Evolutionary conservation across 1,140 invertebrate species (phyloP).

Genomic region (Trichonephila inaurata): DNA sequence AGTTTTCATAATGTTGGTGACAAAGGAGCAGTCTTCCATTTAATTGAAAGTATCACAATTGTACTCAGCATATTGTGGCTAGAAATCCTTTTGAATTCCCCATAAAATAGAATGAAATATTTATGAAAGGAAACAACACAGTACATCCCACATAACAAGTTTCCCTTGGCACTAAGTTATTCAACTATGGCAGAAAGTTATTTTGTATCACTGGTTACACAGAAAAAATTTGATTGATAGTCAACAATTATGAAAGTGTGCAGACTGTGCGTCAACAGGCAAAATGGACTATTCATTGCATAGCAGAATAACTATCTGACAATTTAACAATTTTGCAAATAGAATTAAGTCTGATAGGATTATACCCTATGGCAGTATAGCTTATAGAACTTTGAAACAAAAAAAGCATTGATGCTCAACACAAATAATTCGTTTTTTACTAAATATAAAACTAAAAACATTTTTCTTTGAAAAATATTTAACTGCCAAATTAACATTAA

Average conservation of each 20-base stretch:
- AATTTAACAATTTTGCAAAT: background rate
- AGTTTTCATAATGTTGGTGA: slow-evolving; percentile 43
- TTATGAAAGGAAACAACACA: slow-evolving; percentile 44
- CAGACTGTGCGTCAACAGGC: slow-evolving; percentile 37
- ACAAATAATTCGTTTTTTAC: no score
- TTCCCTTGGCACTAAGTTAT: slow-evolving; percentile 49
- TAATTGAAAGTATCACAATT: slow-evolving; percentile 49
- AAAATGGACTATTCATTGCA: slow-evolving; percentile 1
- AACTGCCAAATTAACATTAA: background rate
- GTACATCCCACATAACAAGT: slow-evolving; percentile 35
- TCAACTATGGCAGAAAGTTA: background rate
- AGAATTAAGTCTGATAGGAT: background rate
- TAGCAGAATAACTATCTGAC: background rate
- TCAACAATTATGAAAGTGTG: background rate
- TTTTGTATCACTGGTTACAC: background rate
- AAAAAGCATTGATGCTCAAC: no score
- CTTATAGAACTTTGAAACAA: background rate
- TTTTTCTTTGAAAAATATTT: background rate
- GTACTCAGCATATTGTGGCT: slow-evolving; percentile 25
- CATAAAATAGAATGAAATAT: background rate
- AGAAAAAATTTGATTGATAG: background rate
- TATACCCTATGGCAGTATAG: background rate
- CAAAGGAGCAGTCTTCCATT: slow-evolving; percentile 40
- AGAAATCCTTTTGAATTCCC: slow-evolving; percentile 26
- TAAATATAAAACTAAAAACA: no score